A percentile compares a stretch with the other conserved stretches of the same genome.
phyloP scores from a whole-genome alignment of 2,888 invertebrate genomes.

The Diploptera punctata region DNA sequence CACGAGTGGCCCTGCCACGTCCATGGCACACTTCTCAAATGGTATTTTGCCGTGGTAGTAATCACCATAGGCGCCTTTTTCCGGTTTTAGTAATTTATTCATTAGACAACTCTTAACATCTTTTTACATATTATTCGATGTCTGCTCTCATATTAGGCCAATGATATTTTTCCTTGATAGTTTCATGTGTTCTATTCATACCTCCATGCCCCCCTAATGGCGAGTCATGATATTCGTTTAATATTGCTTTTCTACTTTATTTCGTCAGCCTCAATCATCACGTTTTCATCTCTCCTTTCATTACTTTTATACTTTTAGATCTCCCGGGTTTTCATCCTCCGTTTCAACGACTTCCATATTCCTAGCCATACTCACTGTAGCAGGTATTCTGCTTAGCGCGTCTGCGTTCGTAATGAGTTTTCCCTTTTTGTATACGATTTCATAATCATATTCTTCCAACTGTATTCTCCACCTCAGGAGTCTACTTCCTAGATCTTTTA shows the following conservation, averaged over 20 bases:
- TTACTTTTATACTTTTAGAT: too few species aligned
- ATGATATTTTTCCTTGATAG: background rate
- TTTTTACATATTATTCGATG: background rate
- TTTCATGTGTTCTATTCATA: background rate
- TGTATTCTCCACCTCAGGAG: conserved; percentile 48
- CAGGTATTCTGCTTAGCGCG: too few species aligned
- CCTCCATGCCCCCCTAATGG: conserved; percentile 10
- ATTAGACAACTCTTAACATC: background rate
- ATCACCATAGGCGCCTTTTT: background rate
- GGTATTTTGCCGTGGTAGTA: background rate
- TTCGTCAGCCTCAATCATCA: background rate
- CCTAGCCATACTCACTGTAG: too few species aligned
- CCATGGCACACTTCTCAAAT: conserved; percentile 11
- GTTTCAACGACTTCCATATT: too few species aligned
- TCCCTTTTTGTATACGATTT: conserved; percentile 46
- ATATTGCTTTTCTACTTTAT: background rate
- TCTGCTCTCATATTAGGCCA: conserved; percentile 9
- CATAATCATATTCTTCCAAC: conserved; percentile 48
- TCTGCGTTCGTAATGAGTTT: conserved; percentile 35
- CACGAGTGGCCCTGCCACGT: background rate
- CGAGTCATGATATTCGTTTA: conserved; percentile 3
- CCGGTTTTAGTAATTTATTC: background rate
- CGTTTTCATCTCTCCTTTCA: background rate
- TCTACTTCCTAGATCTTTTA: conserved; percentile 46
- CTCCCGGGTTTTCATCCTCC: too few species aligned